A percentile compares a stretch with the other conserved stretches of the same genome.
These are phyloP conservation scores for Drosophila rellima DNA, from an alignment of 2,888 invertebrate genomes.

Conservation along the genomic window DNA sequence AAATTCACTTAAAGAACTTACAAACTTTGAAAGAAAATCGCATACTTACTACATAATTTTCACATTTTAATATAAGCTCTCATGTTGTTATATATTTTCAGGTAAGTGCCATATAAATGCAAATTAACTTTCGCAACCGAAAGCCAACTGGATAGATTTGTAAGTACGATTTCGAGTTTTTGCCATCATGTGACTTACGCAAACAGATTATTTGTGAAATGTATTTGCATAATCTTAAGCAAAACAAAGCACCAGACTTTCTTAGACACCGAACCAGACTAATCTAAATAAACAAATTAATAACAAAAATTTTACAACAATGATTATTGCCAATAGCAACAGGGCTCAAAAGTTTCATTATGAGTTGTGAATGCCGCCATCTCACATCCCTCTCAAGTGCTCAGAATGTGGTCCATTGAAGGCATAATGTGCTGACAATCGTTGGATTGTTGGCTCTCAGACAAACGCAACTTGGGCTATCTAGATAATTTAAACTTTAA, in stretches of 20 bases:
- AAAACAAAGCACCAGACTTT: slow-evolving; percentile 24
- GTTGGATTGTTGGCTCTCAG: slow-evolving; percentile 52
- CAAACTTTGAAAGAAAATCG: background rate
- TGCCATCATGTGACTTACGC: slow-evolving; percentile 25
- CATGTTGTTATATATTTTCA: slow-evolving; percentile 39
- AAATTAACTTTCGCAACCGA: slow-evolving; percentile 15
- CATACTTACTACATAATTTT: background rate
- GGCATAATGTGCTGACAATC: slow-evolving; percentile 77
- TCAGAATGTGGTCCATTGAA: slow-evolving; percentile 9
- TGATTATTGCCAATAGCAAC: slow-evolving; percentile 65
- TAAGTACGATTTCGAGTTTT: slow-evolving; percentile 29
- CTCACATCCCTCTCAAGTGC: background rate
- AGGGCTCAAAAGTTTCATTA: slow-evolving; percentile 54
- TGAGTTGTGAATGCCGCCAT: slow-evolving; percentile 43
- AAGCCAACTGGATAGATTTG: slow-evolving; percentile 18
- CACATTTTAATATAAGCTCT: slow-evolving; percentile 2
- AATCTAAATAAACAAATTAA: slow-evolving; percentile 73
- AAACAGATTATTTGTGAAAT: slow-evolving; percentile 22
- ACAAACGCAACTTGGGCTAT: slow-evolving; percentile 45
- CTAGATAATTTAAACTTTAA: slow-evolving; percentile 76
- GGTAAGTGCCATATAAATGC: slow-evolving; percentile 64
- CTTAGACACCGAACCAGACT: slow-evolving; percentile 22
- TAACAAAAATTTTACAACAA: slow-evolving; percentile 54
- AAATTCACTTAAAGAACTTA: background rate
- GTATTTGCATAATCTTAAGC: slow-evolving; percentile 55